Percentiles rank a stretch among this genome's conserved stretches.
phyloP scores from a whole-genome alignment of 1,140 invertebrate species.

The Anastrepha obliqua region DNA sequence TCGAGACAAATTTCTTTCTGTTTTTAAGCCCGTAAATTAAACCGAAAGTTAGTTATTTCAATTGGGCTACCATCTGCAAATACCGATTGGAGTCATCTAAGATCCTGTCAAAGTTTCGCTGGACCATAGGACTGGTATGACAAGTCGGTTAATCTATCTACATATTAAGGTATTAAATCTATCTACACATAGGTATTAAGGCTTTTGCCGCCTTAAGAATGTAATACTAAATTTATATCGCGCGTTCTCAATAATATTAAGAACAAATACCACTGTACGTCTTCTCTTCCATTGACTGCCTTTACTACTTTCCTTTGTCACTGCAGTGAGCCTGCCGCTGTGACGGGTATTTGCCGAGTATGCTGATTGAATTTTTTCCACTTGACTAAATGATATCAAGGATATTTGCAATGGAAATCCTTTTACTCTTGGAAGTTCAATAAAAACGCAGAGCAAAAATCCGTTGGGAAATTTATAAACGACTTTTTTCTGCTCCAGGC shows the following conservation, averaged over 20 bases:
- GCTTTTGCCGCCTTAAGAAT: too few relatives aligned
- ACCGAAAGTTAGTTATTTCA: too few relatives aligned
- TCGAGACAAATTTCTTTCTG: too few relatives aligned
- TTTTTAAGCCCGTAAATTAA: too few relatives aligned
- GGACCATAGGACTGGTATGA: too few relatives aligned
- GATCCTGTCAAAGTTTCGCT: too few relatives aligned
- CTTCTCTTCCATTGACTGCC: constrained; percentile 51
- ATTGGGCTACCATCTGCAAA: too few relatives aligned
- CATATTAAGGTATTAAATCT: neutral
- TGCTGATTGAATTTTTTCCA: constrained; percentile 75
- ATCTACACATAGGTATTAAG: neutral
- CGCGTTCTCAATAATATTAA: too few relatives aligned
- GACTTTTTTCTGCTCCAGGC: neutral
- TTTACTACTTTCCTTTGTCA: constrained; percentile 61
- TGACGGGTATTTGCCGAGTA: constrained; percentile 71
- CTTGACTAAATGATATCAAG: constrained; percentile 75
- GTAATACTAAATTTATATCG: too few relatives aligned
- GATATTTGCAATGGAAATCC: constrained; percentile 68
- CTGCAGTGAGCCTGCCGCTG: neutral
- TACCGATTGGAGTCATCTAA: too few relatives aligned
- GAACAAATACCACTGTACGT: neutral
- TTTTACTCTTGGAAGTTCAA: constrained; percentile 25
- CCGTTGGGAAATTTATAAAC: neutral
- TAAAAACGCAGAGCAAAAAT: neutral
- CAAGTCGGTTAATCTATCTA: too few relatives aligned